phyloP scores from a whole-genome alignment of 2,113 vertebrate species.

The Macrotis lagotis region DNA sequence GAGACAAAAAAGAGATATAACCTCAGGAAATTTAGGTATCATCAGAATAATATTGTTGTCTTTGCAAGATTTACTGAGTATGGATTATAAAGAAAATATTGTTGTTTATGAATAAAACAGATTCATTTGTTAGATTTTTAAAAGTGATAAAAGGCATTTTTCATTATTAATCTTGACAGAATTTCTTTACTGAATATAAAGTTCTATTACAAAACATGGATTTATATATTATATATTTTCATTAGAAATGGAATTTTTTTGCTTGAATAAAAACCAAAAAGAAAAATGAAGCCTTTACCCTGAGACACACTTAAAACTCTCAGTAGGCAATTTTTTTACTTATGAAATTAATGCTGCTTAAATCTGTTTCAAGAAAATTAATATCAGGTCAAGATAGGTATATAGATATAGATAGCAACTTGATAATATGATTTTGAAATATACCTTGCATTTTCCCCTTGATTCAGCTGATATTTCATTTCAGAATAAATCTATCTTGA shows the following conservation, averaged over 20 bases:
- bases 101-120: neutral
- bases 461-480: constrained; percentile 28
- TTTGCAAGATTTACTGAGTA: neutral
- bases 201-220: neutral
- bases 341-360: constrained; percentile 1
- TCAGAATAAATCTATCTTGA: constrained; percentile 16
- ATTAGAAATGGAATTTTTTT: constrained; percentile 15
- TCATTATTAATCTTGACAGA: neutral
- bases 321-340: neutral
- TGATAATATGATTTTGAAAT: neutral
- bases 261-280: neutral
- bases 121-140: neutral
- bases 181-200: neutral
- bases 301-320: neutral
- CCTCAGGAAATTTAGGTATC: neutral
- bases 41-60: neutral
- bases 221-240: constrained; percentile 3
- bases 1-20: neutral
- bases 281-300: constrained; percentile 8
- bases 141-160: neutral
- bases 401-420: constrained; percentile 5
- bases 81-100: neutral
- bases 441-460: constrained; percentile 9
- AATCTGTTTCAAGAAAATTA: neutral
- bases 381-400: constrained; percentile 22